Base-by-base conservation (phyloP, 92 coral and sea anemone species). In the Siderastrea radians region DNA sequence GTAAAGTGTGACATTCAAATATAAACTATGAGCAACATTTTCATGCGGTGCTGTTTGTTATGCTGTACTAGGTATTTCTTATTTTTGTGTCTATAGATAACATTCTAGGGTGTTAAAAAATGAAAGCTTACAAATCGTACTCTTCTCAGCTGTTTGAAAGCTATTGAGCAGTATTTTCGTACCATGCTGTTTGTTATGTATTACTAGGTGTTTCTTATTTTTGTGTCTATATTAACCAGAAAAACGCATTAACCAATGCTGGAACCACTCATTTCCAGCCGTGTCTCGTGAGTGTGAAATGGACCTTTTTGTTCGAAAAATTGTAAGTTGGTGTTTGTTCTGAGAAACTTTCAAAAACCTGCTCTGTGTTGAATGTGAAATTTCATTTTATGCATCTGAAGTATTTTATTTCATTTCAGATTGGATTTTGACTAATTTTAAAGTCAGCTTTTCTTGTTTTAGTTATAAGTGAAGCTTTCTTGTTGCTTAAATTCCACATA, bases 241-340 rank as follows among this genome's bases (percentile, higher is more conserved):
- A 38, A 12, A 64, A 79, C 49, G 50, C 72, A 63, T 63, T 64
- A 79, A 79, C 50, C 7, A 79, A 64, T 17, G 17, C 19, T 50
- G 74, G 51, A 51, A 3, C 47, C 62, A 43, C 50, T 51, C 44
- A 74, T 52, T n/a, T 64, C 61, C 74, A 80, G 61, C 66, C 9
- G 52, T 52, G 44, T 38, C 12, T 49, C 73, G 11, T 50, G 59
- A 49, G 16, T 14, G 38, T 16, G 16, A 55, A 46, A 16, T 45
- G 19, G 49, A 2, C 65, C 7, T 4, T 57, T 38, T 26, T n/a
- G 10, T n/a, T 1, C 2, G 57, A 12, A 46, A n/a, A 72, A 7
- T 19, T 54, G 46, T n/a, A 10, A n/a, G 6, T 62, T 61, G 3
- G 3, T 46, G 12, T 78, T 17, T 78, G 50, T 78, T 78, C 58